Evolutionary conservation across 2,113 vertebrate genomes (phyloP).

Genomic region (Diphyllodes magnificus): DNA sequence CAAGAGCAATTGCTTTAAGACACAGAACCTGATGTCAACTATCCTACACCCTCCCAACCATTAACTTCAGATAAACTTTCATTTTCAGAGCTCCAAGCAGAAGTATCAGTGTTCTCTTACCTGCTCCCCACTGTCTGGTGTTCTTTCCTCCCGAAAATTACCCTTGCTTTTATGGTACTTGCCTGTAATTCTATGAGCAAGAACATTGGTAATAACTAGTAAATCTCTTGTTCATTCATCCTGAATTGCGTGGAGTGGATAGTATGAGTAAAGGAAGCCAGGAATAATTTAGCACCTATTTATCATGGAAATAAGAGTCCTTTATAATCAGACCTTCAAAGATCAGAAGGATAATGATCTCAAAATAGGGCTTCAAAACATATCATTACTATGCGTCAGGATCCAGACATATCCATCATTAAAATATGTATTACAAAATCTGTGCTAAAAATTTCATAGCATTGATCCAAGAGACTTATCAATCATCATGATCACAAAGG

Average conservation of each 20-base stretch:
- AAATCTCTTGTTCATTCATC: slow-evolving; percentile 27
- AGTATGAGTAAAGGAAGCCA: neutral
- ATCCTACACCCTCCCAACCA: fast-evolving
- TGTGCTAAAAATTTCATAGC: slow-evolving; percentile 9
- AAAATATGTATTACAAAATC: slow-evolving; percentile 21
- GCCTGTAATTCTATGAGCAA: neutral
- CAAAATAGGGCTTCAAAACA: slow-evolving; percentile 44
- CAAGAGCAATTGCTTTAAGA: neutral
- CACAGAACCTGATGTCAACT: neutral
- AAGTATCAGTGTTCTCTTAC: neutral
- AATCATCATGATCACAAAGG: slow-evolving; percentile 44
- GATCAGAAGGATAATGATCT: slow-evolving; percentile 47
- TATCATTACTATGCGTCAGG: neutral
- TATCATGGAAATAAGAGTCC: slow-evolving; percentile 36
- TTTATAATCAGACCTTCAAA: slow-evolving; percentile 54
- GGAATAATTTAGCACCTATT: slow-evolving; percentile 47
- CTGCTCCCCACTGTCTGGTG: neutral
- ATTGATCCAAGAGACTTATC: slow-evolving; percentile 48
- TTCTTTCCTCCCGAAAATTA: neutral
- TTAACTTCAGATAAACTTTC: neutral
- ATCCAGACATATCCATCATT: slow-evolving; percentile 27
- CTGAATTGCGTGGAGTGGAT: neutral
- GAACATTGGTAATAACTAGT: neutral
- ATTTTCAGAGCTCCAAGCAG: neutral
- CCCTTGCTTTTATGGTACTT: neutral